Conservation (phyloP, 53 echinoderm and acorn worm genomes). For the Holothuria scabra region DNA sequence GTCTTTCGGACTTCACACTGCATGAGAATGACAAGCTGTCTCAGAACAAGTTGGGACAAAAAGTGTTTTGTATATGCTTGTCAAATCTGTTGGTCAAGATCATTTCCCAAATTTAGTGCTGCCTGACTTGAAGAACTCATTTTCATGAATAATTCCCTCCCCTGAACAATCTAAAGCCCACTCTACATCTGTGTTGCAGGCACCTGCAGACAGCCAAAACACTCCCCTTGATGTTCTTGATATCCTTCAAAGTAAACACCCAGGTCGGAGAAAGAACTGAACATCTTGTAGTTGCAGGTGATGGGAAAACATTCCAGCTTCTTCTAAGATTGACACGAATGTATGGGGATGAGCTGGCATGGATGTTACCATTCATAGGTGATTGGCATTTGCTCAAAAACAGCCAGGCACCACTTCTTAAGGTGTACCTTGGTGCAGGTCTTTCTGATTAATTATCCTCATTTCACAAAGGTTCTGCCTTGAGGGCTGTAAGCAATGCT, state of each 20-base stretch:
- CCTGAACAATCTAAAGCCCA: too few species aligned
- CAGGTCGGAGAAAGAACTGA: constrained; percentile 21
- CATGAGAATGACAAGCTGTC: too few species aligned
- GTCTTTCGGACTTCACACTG: too few species aligned
- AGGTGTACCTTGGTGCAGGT: background rate
- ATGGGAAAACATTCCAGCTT: constrained; percentile 40
- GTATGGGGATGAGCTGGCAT: background rate
- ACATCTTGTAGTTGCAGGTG: constrained; percentile 36
- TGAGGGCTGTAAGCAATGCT: constrained; percentile 9
- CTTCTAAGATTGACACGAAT: background rate
- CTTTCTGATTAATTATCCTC: background rate
- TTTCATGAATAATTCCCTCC: too few species aligned
- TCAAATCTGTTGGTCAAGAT: too few species aligned
- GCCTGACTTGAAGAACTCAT: too few species aligned
- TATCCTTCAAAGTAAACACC: constrained; percentile 27
- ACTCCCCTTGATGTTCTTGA: too few species aligned
- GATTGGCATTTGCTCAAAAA: constrained; percentile 45
- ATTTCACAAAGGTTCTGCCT: constrained; percentile 2
- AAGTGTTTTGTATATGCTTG: too few species aligned
- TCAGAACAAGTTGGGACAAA: too few species aligned
- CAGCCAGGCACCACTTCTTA: constrained; percentile 23
- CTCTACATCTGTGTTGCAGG: too few species aligned
- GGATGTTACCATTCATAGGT: constrained; percentile 30
- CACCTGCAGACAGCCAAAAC: too few species aligned
- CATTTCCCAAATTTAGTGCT: too few species aligned